A percentile compares a stretch with the other conserved stretches of the same genome.
These are phyloP conservation scores for Porphyrio hochstetteri DNA, from an alignment of 2,113 vertebrate species.

Conservation along the genomic window DNA sequence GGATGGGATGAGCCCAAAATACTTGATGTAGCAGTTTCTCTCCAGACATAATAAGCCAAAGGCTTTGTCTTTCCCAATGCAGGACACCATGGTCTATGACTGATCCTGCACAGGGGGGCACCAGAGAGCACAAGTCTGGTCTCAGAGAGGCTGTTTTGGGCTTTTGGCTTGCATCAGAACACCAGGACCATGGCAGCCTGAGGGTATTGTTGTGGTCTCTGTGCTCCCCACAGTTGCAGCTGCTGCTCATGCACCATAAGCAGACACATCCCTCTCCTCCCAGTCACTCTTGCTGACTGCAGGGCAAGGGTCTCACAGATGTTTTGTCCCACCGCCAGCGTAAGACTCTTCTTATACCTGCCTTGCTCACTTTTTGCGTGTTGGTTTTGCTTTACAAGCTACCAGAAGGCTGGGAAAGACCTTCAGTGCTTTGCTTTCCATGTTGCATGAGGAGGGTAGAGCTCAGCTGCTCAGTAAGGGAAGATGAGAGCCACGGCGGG, in stretches of 20 bases:
- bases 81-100: background rate
- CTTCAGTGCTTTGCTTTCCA: background rate
- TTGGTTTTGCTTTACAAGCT: background rate
- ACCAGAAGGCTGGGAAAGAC: background rate
- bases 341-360: accelerated
- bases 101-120: background rate
- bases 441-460: accelerated
- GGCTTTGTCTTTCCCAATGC: background rate
- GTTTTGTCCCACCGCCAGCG: background rate
- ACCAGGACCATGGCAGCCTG: background rate
- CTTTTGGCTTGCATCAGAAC: background rate
- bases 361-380: background rate
- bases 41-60: background rate
- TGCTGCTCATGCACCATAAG: background rate
- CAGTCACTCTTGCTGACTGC: background rate
- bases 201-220: background rate
- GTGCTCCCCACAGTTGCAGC: background rate
- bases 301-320: background rate
- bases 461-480: background rate
- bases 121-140: accelerated
- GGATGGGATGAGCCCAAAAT: background rate
- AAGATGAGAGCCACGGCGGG: background rate
- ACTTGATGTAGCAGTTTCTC: background rate
- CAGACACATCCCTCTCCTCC: background rate
- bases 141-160: background rate